Evolutionary conservation across 2,113 vertebrate species (phyloP), one percentile per base, ranked within the genome.

Genomic region (Mesitornis unicolor): DNA sequence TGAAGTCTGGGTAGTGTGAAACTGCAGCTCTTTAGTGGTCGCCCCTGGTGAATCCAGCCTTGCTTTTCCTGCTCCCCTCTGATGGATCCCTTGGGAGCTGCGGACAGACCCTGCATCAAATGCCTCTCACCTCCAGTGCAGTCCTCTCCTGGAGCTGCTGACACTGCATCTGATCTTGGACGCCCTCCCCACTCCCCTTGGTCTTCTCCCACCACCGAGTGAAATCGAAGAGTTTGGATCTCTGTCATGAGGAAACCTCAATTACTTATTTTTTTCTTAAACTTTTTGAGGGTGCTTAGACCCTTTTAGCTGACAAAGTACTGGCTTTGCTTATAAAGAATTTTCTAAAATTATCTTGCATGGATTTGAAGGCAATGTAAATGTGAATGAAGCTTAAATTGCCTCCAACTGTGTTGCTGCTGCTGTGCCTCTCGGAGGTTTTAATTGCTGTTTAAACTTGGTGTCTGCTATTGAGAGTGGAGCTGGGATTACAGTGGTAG

Each of bases 231-330:
- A 43, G 57, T 47, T 56, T 86, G 80, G 29, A 78, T 40, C 35
- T 50, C 42, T 68, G 51, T 67, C 56, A 36, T 5, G 16, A 68
- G 47, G 40, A 89, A 94, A 87, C 65, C 19, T 74, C 24, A 10
- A 0, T 10, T 29, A 24, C 28, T 26, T 56, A 3, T 5, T 33
- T 21, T 16, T 22, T 10, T 25, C 28, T 43, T 16, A 0, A 2
- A 0, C 6, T 51, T 64, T 69, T 29, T 10, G 45, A 14, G 54
- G 40, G 25, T 26, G 63, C 33, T 81, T 45, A 7, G 3, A 19
- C n/a, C 22, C 10, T 53, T 36, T 57, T 76, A 92, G 50, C 45
- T 22, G 68, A 87, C 22, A 45, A 36, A 92, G 11, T 35, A 5
- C 22, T 48, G 43, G 7, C 21, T 95, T 84, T 40, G 50, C 75